These are phyloP conservation scores for Lasioglossum baleicum DNA, from an alignment of 1,140 invertebrate species.

Conservation along the genomic window DNA sequence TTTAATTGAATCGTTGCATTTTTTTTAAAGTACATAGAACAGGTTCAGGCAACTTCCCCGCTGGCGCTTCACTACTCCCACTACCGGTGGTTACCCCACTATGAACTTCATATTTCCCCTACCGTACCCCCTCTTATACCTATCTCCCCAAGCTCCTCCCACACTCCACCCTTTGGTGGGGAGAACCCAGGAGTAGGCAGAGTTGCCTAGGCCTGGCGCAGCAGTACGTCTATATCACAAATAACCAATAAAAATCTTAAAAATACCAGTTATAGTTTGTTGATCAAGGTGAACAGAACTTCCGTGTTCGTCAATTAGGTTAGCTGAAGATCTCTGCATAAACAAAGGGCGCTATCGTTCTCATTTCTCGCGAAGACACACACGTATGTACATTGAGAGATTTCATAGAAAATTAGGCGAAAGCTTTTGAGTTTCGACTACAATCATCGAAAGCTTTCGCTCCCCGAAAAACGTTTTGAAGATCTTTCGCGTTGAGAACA, in stretches of 20 bases:
- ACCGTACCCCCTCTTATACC: no score
- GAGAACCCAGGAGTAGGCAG: no score
- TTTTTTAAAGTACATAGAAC: no score
- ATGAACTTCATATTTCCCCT: no score
- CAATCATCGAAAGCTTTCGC: not conserved
- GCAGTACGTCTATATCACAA: not conserved
- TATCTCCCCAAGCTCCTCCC: no score
- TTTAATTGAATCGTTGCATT: no score
- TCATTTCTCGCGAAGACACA: not conserved
- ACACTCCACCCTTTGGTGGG: no score
- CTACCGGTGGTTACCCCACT: no score
- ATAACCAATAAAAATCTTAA: not conserved
- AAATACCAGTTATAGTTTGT: not conserved
- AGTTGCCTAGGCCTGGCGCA: no score
- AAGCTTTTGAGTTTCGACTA: not conserved
- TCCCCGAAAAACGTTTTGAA: not conserved
- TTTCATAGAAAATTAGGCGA: not conserved
- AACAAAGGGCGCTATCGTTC: not conserved
- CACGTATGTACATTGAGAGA: not conserved
- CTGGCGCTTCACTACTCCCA: no score
- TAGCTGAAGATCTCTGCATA: slow-evolving; percentile 1
- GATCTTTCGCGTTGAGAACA: not conserved
- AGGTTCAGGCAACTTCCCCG: no score
- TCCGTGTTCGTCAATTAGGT: not conserved
- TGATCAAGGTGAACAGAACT: not conserved